These are phyloP conservation scores for Bubo bubo DNA, from an alignment of 2,113 vertebrate genomes.

Conservation along the genomic window DNA sequence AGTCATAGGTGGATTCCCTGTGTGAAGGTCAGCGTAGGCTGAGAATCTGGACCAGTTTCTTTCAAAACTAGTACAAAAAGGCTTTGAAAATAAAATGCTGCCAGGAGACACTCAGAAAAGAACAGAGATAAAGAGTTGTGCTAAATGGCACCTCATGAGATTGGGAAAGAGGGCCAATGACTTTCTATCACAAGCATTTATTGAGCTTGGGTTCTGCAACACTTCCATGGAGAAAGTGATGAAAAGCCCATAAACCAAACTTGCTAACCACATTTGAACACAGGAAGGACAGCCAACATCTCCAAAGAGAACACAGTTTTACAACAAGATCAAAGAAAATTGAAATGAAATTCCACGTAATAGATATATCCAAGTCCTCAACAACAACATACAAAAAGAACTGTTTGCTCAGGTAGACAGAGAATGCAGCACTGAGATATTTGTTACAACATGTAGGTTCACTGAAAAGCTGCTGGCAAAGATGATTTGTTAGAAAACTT, in stretches of 20 bases:
- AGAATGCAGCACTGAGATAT: neutral
- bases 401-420: neutral
- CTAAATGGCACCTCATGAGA: neutral
- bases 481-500: neutral
- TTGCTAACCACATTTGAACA: neutral
- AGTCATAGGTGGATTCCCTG: neutral
- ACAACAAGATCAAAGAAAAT: neutral
- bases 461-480: neutral
- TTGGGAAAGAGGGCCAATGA: neutral
- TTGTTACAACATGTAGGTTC: neutral
- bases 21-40: neutral
- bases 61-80: neutral
- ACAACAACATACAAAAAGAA: neutral
- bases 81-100: neutral
- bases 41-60: neutral
- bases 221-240: neutral
- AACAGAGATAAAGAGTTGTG: neutral
- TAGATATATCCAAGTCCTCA: neutral
- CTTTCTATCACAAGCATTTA: neutral
- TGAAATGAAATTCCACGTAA: neutral
- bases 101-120: neutral
- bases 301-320: neutral
- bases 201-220: neutral
- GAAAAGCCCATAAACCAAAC: neutral
- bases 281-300: neutral